Evolutionary conservation across 2,888 invertebrate species (phyloP).

Genomic region (Drosophila nigricruria): DNA sequence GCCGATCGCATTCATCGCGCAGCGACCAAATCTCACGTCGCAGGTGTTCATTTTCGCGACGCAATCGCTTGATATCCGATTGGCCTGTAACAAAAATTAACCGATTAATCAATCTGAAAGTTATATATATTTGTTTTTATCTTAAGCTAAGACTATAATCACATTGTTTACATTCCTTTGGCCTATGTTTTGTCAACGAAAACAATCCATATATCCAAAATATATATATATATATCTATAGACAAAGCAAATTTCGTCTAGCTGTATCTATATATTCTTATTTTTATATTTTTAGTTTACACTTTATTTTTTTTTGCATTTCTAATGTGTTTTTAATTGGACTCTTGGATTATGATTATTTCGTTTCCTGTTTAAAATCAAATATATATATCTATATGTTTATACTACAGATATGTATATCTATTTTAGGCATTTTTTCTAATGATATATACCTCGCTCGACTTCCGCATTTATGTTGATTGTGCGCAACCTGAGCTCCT

Average conservation of each 20-base stretch:
- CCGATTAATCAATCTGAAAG: background rate
- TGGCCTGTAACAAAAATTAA: constrained; percentile 88
- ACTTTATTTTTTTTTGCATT: constrained; percentile 25
- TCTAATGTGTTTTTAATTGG: constrained; percentile 75
- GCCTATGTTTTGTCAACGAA: constrained; percentile 63
- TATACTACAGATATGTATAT: background rate
- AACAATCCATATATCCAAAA: constrained; percentile 22
- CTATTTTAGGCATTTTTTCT: background rate
- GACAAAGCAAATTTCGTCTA: background rate
- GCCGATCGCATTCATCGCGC: constrained; percentile 94
- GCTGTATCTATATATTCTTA: background rate
- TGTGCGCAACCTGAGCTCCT: constrained; percentile 94
- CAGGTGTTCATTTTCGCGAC: constrained; percentile 94
- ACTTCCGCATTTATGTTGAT: constrained; percentile 97
- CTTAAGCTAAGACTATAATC: constrained; percentile 28
- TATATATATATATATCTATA: background rate
- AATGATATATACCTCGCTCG: constrained; percentile 89
- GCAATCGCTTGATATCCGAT: constrained; percentile 94
- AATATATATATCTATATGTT: background rate
- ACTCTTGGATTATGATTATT: constrained; percentile 48
- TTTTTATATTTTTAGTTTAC: background rate
- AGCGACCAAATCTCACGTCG: constrained; percentile 94
- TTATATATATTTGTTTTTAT: background rate
- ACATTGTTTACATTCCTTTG: constrained; percentile 63
- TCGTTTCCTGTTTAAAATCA: constrained; percentile 39